Evolutionary conservation across 1,140 invertebrate species (phyloP).

Genomic region (Asbolus verrucosus): DNA sequence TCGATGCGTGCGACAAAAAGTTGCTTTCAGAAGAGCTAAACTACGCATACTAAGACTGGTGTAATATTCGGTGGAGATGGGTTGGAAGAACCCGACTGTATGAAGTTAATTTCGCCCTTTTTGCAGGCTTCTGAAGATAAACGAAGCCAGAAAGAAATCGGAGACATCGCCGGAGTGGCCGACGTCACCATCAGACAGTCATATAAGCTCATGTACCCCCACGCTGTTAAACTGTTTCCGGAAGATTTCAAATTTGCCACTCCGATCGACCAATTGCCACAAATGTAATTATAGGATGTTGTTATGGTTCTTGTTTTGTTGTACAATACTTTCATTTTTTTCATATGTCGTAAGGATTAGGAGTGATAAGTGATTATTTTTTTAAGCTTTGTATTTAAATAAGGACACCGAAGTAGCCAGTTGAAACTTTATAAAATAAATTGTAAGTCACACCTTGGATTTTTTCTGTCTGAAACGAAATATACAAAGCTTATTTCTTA

Average conservation of each 20-base stretch:
- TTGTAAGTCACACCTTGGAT: background rate
- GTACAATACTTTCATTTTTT: background rate
- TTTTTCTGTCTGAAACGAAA: too few species aligned
- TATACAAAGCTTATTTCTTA: background rate
- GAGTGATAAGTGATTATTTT: slow-evolving; percentile 13
- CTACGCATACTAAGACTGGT: too few species aligned
- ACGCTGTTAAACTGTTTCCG: slow-evolving; percentile 92
- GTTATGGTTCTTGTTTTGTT: slow-evolving; percentile 8
- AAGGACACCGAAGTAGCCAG: background rate
- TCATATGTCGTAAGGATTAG: background rate
- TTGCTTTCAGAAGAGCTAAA: too few species aligned
- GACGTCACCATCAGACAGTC: slow-evolving; percentile 98
- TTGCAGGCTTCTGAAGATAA: slow-evolving; percentile 92
- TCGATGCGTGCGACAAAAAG: too few species aligned
- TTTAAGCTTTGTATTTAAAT: slow-evolving; percentile 15
- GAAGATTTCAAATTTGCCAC: slow-evolving; percentile 96
- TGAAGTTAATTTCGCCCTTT: slow-evolving; percentile 48
- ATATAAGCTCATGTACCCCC: slow-evolving; percentile 98
- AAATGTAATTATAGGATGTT: slow-evolving; percentile 72
- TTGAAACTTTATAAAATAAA: slow-evolving; percentile 14
- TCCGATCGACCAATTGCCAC: slow-evolving; percentile 93
- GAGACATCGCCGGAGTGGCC: slow-evolving; percentile 98
- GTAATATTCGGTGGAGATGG: too few species aligned
- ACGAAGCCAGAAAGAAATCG: slow-evolving; percentile 97
- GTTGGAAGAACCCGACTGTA: too few species aligned